phyloP scores from a whole-genome alignment of 2,888 invertebrate species.

The Campoplex nolae region DNA sequence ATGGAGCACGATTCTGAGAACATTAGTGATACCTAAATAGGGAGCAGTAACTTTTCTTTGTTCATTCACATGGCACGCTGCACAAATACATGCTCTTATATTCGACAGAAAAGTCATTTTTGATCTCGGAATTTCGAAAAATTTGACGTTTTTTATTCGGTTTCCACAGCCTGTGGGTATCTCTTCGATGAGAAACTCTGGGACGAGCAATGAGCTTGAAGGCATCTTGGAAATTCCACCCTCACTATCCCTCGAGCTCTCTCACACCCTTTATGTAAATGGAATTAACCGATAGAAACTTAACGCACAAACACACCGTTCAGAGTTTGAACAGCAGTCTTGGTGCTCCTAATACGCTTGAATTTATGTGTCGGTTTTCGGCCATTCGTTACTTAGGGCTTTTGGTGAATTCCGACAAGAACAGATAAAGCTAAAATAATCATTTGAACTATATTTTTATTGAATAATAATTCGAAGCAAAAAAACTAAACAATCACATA shows the following conservation, averaged over 20 bases:
- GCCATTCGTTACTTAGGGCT: neutral
- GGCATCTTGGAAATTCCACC: constrained; percentile 21
- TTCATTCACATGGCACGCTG: neutral
- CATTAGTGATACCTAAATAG: neutral
- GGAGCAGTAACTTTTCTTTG: neutral
- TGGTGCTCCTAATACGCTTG: neutral
- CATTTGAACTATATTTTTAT: neutral
- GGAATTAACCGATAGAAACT: constrained; percentile 77
- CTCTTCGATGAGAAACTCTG: constrained; percentile 6
- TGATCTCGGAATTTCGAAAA: neutral
- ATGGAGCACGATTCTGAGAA: constrained; percentile 13
- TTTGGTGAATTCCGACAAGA: neutral
- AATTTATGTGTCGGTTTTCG: neutral
- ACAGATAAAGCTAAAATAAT: neutral
- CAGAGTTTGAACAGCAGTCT: constrained; percentile 13
- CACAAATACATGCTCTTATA: neutral
- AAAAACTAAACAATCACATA: neutral
- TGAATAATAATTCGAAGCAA: neutral
- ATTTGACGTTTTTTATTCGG: neutral
- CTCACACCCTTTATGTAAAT: constrained; percentile 69
- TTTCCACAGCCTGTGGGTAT: neutral
- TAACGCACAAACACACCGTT: constrained; percentile 76
- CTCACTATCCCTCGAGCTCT: constrained; percentile 2
- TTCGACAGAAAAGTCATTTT: neutral
- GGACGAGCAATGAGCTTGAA: neutral